Percentiles rank a stretch among this genome's conserved stretches.
Conservation (phyloP, 1,140 invertebrate genomes). For the Cyclargus thomasi region DNA sequence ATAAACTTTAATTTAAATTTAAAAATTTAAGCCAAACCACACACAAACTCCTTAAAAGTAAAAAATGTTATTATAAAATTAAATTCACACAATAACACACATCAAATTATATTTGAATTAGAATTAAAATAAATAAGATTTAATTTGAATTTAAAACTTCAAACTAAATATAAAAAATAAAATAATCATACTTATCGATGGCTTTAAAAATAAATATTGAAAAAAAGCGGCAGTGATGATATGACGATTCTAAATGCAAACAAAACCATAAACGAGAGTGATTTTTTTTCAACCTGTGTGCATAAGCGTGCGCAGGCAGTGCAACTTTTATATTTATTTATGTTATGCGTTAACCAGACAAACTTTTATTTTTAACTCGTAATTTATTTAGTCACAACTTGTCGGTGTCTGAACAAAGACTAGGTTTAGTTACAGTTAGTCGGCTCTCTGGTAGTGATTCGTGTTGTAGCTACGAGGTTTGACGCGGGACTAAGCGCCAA, state of each 20-base stretch:
- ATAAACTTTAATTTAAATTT: neutral
- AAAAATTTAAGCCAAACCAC: neutral
- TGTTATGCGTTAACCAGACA: conserved; percentile 13
- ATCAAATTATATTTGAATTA: neutral
- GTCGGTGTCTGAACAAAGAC: conserved; percentile 28
- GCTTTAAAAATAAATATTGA: neutral
- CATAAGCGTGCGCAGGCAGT: conserved; percentile 24
- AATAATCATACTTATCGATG: neutral
- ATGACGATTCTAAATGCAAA: neutral
- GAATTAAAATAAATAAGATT: neutral
- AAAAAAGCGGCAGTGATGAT: neutral
- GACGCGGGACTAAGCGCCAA: conserved; percentile 44
- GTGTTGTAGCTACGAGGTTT: conserved; percentile 33
- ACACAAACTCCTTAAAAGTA: neutral
- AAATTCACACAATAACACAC: neutral
- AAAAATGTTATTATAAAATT: neutral
- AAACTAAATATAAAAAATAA: too few species aligned
- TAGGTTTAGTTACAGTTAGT: conserved; percentile 41
- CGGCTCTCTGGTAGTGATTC: conserved; percentile 29
- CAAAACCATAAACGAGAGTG: neutral
- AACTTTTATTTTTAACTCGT: conserved; percentile 29
- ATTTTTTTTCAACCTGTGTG: conserved; percentile 17
- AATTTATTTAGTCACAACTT: conserved; percentile 34
- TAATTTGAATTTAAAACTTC: too few species aligned
- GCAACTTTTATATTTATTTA: conserved; percentile 5